These are phyloP conservation scores for Varecia variegata DNA, from an alignment of 2,797 vertebrate genomes.

Conservation along the genomic window DNA sequence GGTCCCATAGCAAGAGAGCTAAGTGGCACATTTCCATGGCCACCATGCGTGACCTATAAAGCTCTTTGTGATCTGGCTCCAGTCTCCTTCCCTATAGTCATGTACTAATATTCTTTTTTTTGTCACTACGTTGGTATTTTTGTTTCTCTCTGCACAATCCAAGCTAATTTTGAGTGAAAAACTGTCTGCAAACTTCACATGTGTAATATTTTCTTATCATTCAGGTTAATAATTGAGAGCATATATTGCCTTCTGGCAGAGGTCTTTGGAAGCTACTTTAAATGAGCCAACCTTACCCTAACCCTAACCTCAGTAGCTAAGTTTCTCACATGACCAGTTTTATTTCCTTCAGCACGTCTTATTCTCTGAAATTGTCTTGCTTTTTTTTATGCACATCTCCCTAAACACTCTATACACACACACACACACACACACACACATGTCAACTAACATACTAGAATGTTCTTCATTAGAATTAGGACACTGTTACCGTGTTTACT, in stretches of 20 bases:
- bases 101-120: not conserved
- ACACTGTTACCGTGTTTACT: not conserved
- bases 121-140: not conserved
- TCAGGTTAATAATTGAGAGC: not conserved
- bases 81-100: not conserved
- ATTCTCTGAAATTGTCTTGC: not conserved
- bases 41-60: not conserved
- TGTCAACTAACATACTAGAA: not conserved
- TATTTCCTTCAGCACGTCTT: not conserved
- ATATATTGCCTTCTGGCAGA: not conserved
- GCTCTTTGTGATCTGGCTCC: not conserved
- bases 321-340: not conserved
- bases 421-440: not conserved
- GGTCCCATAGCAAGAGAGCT: not conserved
- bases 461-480: not conserved
- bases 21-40: not conserved
- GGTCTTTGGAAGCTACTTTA: not conserved
- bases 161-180: not conserved
- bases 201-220: not conserved
- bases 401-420: not conserved
- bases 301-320: not conserved
- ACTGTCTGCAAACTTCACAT: not conserved
- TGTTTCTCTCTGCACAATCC: not conserved
- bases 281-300: not conserved
- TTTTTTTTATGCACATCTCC: not conserved